These are phyloP conservation scores for Drusus annulatus DNA, from an alignment of 1,140 invertebrate species.

Conservation along the genomic window DNA sequence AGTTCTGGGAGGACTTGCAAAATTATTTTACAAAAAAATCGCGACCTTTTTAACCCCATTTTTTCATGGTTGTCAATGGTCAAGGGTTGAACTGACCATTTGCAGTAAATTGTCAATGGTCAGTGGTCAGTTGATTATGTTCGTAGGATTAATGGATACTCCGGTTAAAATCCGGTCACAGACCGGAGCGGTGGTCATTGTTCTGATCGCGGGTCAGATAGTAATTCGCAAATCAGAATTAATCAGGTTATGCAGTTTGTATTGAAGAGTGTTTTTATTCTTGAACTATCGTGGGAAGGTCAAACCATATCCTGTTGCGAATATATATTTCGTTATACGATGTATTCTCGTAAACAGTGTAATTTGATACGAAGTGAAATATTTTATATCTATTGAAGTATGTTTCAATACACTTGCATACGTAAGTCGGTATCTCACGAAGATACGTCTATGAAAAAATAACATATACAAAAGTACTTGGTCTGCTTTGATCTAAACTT, in stretches of 20 bases:
- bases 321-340: too few species aligned
- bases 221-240: background rate
- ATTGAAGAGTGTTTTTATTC: background rate
- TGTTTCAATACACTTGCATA: too few species aligned
- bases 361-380: too few species aligned
- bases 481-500: too few species aligned
- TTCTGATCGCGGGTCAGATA: conserved; percentile 13
- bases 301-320: too few species aligned
- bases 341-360: too few species aligned
- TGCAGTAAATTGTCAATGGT: background rate
- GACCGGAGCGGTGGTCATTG: background rate
- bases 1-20: too few species aligned
- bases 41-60: background rate
- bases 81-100: background rate
- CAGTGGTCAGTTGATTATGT: background rate
- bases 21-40: background rate
- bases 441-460: too few species aligned
- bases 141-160: background rate
- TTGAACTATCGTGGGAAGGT: conserved; percentile 12
- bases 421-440: too few species aligned
- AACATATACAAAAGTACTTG: too few species aligned
- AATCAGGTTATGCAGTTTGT: background rate
- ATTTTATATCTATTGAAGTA: too few species aligned
- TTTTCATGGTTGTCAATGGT: background rate
- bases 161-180: background rate